Base-by-base conservation (phyloP, 2,113 vertebrate species). In the Romanogobio albipinnatus region DNA sequence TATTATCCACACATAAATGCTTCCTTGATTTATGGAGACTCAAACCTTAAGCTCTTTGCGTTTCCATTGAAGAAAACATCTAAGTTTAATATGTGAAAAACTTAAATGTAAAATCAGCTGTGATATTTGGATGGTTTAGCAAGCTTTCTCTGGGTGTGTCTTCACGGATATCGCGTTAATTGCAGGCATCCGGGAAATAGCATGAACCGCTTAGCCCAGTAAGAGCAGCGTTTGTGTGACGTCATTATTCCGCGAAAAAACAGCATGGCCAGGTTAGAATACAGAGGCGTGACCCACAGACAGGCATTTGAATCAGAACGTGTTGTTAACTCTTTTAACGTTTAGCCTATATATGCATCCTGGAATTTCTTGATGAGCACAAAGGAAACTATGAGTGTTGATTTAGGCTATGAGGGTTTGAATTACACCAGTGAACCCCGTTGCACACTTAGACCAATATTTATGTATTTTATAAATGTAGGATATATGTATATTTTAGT, bases 181-280 rank as follows among this genome's bases (percentile, higher is more conserved):
- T 84, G 56, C 36, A 64, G n/a, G 59, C 86, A 81, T 85, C 86
- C 83, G 86, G 83, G 77, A 84, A 85, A 87, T 68, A 45, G 79
- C 70, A 17, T 39, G 85, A 49, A 58, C 78, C 68, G 24, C n/a
- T 53, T 39, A 80, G 47, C 53, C 45, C 62, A 53, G 53, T 29
- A 58, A 64, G 56, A 39, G 58, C 68, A 24, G 45, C 26, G 1
- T 9, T 74, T 47, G 82, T 49, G 58, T 90, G 92, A 94, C 91
- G 93, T 90, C 87, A 90, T 84, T 87, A 85, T 88, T 92, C 89
- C 91, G 91, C 90, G 87, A 91, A 91, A 92, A 92, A 90, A 88
- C 90, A 90, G 91, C 91, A 88, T 93, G 92, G 83, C 86, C 43
- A 73, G 17, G 70, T 62, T 74, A 53, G 58, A 47, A 71, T 22